A percentile compares a stretch with the other conserved stretches of the same genome.
Evolutionary conservation across 2,797 vertebrate genomes (phyloP).

Genomic region (Paedocypris micromegethes): DNA sequence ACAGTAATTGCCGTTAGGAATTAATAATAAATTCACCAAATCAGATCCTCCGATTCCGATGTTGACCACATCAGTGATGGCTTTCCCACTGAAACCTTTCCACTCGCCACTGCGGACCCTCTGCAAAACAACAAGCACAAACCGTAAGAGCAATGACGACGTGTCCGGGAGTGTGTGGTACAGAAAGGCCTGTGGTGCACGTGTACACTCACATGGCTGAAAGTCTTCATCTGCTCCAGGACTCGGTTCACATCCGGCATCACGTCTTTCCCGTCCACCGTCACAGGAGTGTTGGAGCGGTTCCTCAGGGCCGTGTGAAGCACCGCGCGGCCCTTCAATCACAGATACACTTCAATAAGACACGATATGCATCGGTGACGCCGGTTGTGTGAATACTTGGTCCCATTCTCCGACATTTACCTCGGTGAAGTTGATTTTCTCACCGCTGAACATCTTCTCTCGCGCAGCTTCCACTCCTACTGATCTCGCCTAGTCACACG

Average conservation of each 20-base stretch:
- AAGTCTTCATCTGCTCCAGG: conserved; percentile 92
- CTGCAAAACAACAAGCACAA: conserved; percentile 56
- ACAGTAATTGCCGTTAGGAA: background rate
- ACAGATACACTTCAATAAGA: background rate
- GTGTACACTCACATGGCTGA: conserved; percentile 83
- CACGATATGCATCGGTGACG: background rate
- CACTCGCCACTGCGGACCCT: conserved; percentile 88
- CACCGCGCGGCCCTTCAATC: conserved; percentile 81
- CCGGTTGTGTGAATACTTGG: no score
- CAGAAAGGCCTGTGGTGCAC: background rate
- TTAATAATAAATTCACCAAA: conserved; percentile 65
- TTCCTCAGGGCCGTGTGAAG: conserved; percentile 94
- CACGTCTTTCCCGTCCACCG: conserved; percentile 86
- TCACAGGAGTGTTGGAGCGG: conserved; percentile 82
- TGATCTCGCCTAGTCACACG: conserved; percentile 75
- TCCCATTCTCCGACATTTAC: conserved; percentile 53
- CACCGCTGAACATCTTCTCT: conserved; percentile 86
- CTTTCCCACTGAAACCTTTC: conserved; percentile 90
- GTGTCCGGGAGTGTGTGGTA: background rate
- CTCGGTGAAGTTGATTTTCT: conserved; percentile 98
- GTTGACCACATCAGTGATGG: conserved; percentile 93
- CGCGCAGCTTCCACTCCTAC: conserved; percentile 84
- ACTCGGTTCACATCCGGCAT: conserved; percentile 92
- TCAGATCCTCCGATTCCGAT: conserved; percentile 96
- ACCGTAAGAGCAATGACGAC: background rate